Evolutionary conservation across 2,797 vertebrate species (phyloP), one percentile per base, ranked within the genome.

Genomic region (Lateolabrax maculatus): DNA sequence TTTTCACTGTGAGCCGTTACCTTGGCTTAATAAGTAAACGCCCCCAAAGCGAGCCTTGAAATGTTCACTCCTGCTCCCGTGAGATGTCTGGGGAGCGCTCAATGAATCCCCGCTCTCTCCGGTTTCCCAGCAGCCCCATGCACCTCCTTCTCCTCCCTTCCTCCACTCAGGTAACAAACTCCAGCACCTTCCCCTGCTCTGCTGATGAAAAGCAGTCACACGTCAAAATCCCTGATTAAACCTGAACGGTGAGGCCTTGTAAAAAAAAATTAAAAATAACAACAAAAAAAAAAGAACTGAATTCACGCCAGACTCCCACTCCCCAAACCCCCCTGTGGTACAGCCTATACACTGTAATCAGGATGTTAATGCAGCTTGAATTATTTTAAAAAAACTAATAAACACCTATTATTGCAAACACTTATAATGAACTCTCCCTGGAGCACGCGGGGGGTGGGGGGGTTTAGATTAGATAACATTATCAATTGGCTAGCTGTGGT

Each of bases 181-280:
- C 36, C n/a, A 56, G 29, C 29, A 71, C n/a, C n/a, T 76, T 79
- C 41, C 44, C 23, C 41, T 31, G 77, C 57, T 53, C 29, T 23
- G 21, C 63, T 80, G 80, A 93, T 92, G 80, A 91, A 89, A 90
- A 85, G 75, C 23, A 46, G 68, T 76, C 51, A 80, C 39, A 71
- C 25, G n/a, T 71, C 18, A 4, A 19, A 44, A 51, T 64, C 53
- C 57, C 73, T 88, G 84, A 91, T 90, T 85, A 86, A 37, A 85
- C 57, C 70, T 83, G 80, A 91, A 75, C 52, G 44, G 66, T 82
- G 80, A 88, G 83, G 73, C 48, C 52, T 60, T 69, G 67, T 51
- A 41, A 62, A 79, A 80, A 36, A 41, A 76, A 58, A n/a, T n/a
- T n/a, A n/a, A n/a, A n/a, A n/a, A n/a, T n/a, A n/a, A n/a, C n/a